Percentiles rank a stretch among this genome's conserved stretches.
phyloP scores from a whole-genome alignment of 2,888 invertebrate species.

The Octodonta nipae region DNA sequence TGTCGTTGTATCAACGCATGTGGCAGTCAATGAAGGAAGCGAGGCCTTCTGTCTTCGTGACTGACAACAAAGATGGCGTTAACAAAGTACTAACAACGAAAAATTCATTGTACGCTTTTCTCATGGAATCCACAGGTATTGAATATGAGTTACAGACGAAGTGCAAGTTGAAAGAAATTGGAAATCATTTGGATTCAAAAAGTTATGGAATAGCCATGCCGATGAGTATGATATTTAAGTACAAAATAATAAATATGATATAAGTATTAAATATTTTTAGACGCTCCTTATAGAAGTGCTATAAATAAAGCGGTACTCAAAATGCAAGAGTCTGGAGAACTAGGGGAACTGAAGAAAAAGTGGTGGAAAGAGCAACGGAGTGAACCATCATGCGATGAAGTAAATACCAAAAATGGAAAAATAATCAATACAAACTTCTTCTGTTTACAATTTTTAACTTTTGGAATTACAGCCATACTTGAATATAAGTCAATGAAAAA shows the following conservation, averaged over 20 bases:
- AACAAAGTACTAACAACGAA: constrained; percentile 67
- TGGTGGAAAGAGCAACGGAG: constrained; percentile 79
- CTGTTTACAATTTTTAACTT: no score
- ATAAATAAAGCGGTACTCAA: constrained; percentile 82
- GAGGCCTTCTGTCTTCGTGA: constrained; percentile 67
- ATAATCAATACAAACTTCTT: neutral
- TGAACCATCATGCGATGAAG: constrained; percentile 22
- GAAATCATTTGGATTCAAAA: constrained; percentile 72
- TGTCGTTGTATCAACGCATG: constrained; percentile 24
- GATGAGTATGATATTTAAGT: constrained; percentile 68
- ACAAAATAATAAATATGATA: neutral
- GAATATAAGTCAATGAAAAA: no score
- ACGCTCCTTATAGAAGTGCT: constrained; percentile 60
- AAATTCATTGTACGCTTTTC: constrained; percentile 73
- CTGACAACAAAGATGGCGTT: constrained; percentile 72
- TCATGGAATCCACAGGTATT: constrained; percentile 92
- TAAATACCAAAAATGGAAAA: constrained; percentile 10
- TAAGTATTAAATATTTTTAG: constrained; percentile 34
- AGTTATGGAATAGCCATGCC: constrained; percentile 90
- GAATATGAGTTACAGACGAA: constrained; percentile 81
- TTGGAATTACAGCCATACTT: no score
- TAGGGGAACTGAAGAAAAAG: constrained; percentile 68
- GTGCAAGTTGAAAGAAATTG: constrained; percentile 73
- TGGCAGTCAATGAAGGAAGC: constrained; percentile 58
- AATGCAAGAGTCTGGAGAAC: constrained; percentile 75